Evolutionary conservation across 1,140 invertebrate species (phyloP), one percentile per base, ranked within the genome.

Genomic region (Cydia pomonella): DNA sequence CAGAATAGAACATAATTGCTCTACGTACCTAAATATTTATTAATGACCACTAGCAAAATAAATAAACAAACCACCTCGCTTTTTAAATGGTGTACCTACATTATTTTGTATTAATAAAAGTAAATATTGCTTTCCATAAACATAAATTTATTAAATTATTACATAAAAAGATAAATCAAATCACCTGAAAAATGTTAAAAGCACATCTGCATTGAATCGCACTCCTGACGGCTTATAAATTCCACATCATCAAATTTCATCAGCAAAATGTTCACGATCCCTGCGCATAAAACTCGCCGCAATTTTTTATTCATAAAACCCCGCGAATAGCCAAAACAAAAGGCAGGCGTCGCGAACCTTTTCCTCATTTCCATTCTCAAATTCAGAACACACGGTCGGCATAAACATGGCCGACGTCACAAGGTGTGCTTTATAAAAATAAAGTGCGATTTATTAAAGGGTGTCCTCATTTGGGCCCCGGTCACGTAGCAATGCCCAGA

Each of bases 391-490:
- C 85, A 87, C 77, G 72, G 79, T 77, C 78, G 80, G 78, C 83
- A 87, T 89, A 89, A 87, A 89, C 84, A 85, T 83, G 78, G 78
- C 78, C 21, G 82, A 80, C 84, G 84, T 88, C 84, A 82, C 82
- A 84, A 89, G 87, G 87, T 89, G 86, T 85, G 87, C 81, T 83
- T 83, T 89, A 87, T 86, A 89, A 87, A 89, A 89, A 88, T 88
- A 86, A 86, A 86, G 87, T 80, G 83, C 82, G 86, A 89, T 89
- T 87, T 78, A 89, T 89, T 88, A 87, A 87, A 86, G 88, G 84
- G 80, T 80, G 76, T 71, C 41, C 23, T 33, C 21, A 13, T 85
- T 79, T 21, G 59, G 25, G 86, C 73, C 64, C 87, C 29, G 79
- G 77, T 84, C 88, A 90, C 88, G 88, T 87, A 72, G 69, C 25